phyloP scores from a whole-genome alignment of 2,113 vertebrate genomes.

The Macquaria australasica region DNA sequence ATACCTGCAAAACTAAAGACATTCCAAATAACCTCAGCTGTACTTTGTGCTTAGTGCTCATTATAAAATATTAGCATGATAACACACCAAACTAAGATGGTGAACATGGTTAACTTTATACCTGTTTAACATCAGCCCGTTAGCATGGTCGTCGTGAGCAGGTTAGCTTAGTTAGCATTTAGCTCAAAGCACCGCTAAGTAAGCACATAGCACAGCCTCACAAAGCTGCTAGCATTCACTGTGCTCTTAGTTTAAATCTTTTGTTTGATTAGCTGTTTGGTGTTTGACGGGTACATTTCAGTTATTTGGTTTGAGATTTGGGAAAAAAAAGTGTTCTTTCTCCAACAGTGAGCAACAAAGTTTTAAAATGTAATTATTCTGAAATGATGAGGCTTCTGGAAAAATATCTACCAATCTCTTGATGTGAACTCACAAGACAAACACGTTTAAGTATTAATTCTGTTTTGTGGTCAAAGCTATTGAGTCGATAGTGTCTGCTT shows the following conservation, averaged over 20 bases:
- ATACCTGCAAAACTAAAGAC: background rate
- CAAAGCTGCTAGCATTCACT: background rate
- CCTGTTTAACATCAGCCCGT: background rate
- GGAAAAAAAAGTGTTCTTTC: background rate
- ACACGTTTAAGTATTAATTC: slow-evolving; percentile 26
- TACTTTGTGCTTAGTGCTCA: background rate
- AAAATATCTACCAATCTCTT: background rate
- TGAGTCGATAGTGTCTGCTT: background rate
- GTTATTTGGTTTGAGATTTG: background rate
- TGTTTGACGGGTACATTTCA: background rate
- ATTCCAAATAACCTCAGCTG: too few species aligned
- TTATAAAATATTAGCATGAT: background rate
- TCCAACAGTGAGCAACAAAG: background rate
- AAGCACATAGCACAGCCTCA: background rate
- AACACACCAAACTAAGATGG: background rate
- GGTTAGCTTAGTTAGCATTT: background rate
- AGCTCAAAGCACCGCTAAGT: background rate
- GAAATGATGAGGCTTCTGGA: background rate
- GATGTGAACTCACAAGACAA: background rate
- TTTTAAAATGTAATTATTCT: background rate
- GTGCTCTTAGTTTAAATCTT: background rate
- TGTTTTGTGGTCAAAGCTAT: slow-evolving; percentile 22
- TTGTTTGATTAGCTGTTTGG: background rate
- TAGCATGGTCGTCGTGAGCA: background rate
- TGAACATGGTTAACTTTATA: background rate